Base-by-base conservation (phyloP, 1,140 invertebrate genomes). In the Drosophila lowei region DNA sequence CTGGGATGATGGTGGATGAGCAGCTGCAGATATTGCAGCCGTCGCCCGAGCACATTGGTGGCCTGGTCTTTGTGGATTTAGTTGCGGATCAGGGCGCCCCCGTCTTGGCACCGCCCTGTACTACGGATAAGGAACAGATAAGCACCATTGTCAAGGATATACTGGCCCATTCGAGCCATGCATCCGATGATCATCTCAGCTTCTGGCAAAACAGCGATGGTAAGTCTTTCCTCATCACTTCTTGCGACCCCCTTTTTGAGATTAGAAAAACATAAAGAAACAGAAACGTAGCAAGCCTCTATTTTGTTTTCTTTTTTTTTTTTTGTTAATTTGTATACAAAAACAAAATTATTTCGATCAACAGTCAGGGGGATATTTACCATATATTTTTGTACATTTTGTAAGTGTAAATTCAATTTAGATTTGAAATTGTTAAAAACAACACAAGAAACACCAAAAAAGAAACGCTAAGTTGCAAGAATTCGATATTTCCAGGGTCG, bases 131-230 rank as follows among this genome's bases (percentile, higher is more conserved):
- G 52, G 75, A 88, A 44, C 79, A 88, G 46, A 79, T 88, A 34
- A 88, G 84, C 41, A 79, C 83, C 6, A 83, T 88, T 70, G 83
- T 88, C 8, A 88, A 88, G 67, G 78, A 83, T 7, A 79, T 88
- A 43, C 46, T 88, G 16, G 83, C 83, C 6, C 55, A 83, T 21
- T 72, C 83, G 2, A 79, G 71, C 49, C 71, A 76, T 62, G 34
- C 11, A 38, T 42, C 79, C 5, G 84, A 89, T 0, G 83, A 86
- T 7, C 70, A 78, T 46, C 70, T 88, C 3, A 83, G 66, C 47
- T 88, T 88, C 21, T 83, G 67, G 83, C 84, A 88, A 41, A 70
- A 23, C 8, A 88, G 68, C 34, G 75, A 83, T 15, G 83, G 83
- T 88, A 38, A 86, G 81, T 71, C 15, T 8, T 30, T 25, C 23